Percentiles rank a stretch among this genome's conserved stretches.
Conservation (phyloP, 2,797 vertebrate species). For the Tarsius wallacei region DNA sequence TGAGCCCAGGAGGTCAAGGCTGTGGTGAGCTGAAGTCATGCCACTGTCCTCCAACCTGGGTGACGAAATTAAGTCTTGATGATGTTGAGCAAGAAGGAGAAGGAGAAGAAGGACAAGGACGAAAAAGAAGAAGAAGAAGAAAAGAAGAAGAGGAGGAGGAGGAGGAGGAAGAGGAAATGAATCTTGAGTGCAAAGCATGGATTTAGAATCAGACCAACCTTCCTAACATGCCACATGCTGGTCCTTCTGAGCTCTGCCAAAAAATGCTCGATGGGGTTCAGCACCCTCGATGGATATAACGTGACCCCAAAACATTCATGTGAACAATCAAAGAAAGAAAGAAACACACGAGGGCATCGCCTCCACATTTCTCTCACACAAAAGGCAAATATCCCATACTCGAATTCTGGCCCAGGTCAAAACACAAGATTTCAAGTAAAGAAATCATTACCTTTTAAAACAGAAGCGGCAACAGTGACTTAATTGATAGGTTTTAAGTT, state of each 20-base stretch:
- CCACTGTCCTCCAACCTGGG: too few species aligned
- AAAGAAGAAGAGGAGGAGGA: too few species aligned
- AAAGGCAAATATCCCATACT: not conserved
- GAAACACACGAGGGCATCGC: accelerated
- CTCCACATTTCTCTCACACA: accelerated
- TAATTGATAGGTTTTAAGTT: not conserved
- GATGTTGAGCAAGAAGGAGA: too few species aligned
- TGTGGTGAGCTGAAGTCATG: too few species aligned
- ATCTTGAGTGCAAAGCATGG: accelerated
- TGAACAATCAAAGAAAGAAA: not conserved
- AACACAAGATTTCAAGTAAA: not conserved
- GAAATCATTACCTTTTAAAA: not conserved
- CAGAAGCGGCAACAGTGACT: not conserved
- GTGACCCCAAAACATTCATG: accelerated
- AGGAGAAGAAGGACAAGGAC: too few species aligned
- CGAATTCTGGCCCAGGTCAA: not conserved
- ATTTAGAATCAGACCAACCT: accelerated
- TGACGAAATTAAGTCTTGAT: too few species aligned
- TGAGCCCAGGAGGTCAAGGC: too few species aligned
- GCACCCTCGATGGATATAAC: accelerated
- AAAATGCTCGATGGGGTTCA: accelerated
- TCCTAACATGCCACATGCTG: accelerated
- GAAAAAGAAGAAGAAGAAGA: too few species aligned
- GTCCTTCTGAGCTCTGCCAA: too few species aligned
- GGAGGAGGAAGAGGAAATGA: too few species aligned